Evolutionary conservation across 2,888 invertebrate genomes (phyloP), one percentile per base, ranked within the genome.

Genomic region (Leptopilina syphax): DNA sequence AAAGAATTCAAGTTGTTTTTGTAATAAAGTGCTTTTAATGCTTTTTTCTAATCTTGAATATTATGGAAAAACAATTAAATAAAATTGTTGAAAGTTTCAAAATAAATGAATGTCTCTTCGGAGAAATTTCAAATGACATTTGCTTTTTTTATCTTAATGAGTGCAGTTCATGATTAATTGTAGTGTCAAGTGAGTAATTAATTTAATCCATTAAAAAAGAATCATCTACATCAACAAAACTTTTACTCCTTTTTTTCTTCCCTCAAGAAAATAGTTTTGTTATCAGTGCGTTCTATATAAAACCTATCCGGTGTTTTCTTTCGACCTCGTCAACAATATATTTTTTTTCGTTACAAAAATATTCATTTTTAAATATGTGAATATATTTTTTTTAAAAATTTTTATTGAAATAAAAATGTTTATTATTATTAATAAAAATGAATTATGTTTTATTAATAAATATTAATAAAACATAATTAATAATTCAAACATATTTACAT

Each of bases 201-300:
- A 73, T 73, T 73, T 54, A 34, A 54, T 34, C 57, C 73, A 73
- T 57, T 73, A 73, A 57, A 73, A 57, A 54, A 73, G 34, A 73
- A 57, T 73, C 27, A 57, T 73, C 73, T 73, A 54, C 73, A 73
- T 70, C 73, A 57, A 57, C 54, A 73, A 50, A 44, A 73, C 34
- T 73, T 34, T 73, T 73, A 73, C 8, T 44, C 57, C 34, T 34
- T 34, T 34, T 27, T 73, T 73, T 73, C 27, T n/a, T 9, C n/a
- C 12, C 10, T 12, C 34, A 54, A 73, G 73, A 73, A 57, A 73
- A 73, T 73, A 73, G 73, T 54, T 54, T 13, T 27, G n/a, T 73
- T 73, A 73, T 73, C 73, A n/a, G n/a, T 34, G 9, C 57, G 73
- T 73, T 57, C 73, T 73, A 73, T 57, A 73, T 73, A 73, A 57